Conservation (phyloP, 2,888 invertebrate species). For the Plagiodera versicolora region DNA sequence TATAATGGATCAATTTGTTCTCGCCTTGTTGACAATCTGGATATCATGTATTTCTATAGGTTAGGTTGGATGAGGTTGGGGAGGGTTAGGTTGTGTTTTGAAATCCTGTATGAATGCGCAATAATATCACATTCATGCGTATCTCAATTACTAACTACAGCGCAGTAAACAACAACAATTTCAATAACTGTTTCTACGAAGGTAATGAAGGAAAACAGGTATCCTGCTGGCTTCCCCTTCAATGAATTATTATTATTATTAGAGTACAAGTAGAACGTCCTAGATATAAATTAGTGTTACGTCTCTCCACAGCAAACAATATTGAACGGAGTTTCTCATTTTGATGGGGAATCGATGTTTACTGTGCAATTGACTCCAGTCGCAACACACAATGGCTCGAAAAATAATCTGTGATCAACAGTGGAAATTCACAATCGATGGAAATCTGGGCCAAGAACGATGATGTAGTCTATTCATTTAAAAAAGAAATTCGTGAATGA, state of each 20-base stretch:
- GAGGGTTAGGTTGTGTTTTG: too few relatives aligned
- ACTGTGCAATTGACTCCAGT: background rate
- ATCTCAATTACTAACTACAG: background rate
- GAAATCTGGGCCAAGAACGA: too few relatives aligned
- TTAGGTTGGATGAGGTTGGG: too few relatives aligned
- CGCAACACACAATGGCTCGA: background rate
- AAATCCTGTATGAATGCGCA: too few relatives aligned
- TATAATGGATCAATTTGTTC: too few relatives aligned
- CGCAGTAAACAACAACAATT: background rate
- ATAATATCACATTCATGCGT: background rate
- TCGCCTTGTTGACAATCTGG: too few relatives aligned
- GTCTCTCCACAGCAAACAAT: background rate
- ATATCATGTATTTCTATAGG: too few relatives aligned
- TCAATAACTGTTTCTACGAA: background rate
- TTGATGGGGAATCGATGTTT: background rate
- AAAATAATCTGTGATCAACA: background rate
- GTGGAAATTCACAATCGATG: background rate
- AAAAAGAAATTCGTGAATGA: too few relatives aligned
- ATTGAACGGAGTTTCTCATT: background rate
- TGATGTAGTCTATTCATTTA: too few relatives aligned
- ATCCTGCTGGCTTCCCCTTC: background rate
- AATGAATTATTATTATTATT: background rate
- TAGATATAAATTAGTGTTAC: background rate
- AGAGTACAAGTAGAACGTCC: background rate
- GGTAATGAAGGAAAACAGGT: background rate